Percentiles rank a stretch among this genome's conserved stretches.
These are phyloP conservation scores for Chrysolina oricalcia DNA, from an alignment of 2,888 invertebrate species.

Conservation along the genomic window DNA sequence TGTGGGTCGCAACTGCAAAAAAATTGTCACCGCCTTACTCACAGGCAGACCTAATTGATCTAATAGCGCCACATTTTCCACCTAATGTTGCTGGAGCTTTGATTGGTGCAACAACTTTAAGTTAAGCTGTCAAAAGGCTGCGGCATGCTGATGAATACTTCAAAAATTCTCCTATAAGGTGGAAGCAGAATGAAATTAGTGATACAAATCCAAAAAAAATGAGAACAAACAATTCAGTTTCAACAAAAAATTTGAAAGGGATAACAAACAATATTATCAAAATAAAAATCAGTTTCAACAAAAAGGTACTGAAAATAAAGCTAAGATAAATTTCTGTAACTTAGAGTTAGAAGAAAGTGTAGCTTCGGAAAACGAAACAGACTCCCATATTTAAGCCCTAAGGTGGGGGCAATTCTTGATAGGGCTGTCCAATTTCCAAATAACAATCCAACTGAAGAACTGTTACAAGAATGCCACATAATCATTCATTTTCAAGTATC, in stretches of 20 bases:
- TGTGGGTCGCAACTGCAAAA: neutral
- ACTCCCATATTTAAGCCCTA: too few species aligned
- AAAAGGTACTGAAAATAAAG: neutral
- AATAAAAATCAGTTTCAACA: neutral
- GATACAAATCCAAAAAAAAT: neutral
- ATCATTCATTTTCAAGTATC: neutral
- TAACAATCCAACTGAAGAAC: too few species aligned
- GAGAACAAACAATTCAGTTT: neutral
- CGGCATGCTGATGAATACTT: constrained; percentile 16
- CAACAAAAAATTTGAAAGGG: too few species aligned
- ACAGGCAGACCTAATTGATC: neutral
- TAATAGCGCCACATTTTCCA: constrained; percentile 20
- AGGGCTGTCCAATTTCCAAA: too few species aligned
- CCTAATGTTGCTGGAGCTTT: constrained; percentile 10
- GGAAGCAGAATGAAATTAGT: neutral
- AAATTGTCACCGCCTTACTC: neutral
- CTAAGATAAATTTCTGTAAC: neutral
- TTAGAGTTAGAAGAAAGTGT: neutral
- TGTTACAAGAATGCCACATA: constrained; percentile 14
- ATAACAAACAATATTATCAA: too few species aligned
- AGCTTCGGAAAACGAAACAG: neutral
- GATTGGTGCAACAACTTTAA: neutral
- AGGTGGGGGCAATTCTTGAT: too few species aligned
- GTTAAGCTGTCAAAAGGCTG: neutral
- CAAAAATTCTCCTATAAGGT: constrained; percentile 1